Evolutionary conservation across 2,113 vertebrate species (phyloP), one percentile per base, ranked within the genome.

Genomic region (Mionectes macconnelli): DNA sequence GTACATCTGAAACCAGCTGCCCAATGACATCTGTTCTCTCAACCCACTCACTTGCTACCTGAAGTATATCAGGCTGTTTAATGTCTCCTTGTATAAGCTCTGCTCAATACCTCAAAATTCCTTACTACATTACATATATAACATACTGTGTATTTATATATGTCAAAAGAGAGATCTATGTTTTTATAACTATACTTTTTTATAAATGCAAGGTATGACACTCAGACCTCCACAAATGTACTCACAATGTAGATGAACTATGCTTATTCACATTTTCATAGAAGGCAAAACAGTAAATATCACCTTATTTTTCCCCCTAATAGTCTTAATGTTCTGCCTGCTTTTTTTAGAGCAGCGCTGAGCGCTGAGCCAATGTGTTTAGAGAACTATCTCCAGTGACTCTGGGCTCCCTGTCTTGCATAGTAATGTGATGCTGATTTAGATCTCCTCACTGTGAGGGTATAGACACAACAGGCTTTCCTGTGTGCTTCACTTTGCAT

Each of bases 241-340:
- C 22, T 82, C 52, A 10, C 0, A 2, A 79, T 27, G 24, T 15
- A 72, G 23, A 75, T 35, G n/a, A 79, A 64, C 57, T 64, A 17
- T 42, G 7, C n/a, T 68, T 68, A 64, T 68, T 76, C 53, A 59
- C 23, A 76, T 40, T 37, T 57, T 35, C 30, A 60, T 21, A 87
- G 27, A 84, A 90, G 14, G 12, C 39, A 84, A 75, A 87, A 42
- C 8, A 55, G 27, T 45, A 82, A 84, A 60, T 5, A 33, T 19
- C 14, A 25, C 21, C 4, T 13, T 22, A 55, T 33, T 39, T 37
- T 3, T 0, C 4, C 45, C 15, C 12, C 3, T 1, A 47, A 5
- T 24, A 35, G 24, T 86, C 62, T 67, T 80, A 66, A 73, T 53
- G n/a, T 44, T 90, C 20, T 87, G 12, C 44, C 40, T 92, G 67